Conservation (phyloP, 2,113 vertebrate species). For the Aphelocoma coerulescens region DNA sequence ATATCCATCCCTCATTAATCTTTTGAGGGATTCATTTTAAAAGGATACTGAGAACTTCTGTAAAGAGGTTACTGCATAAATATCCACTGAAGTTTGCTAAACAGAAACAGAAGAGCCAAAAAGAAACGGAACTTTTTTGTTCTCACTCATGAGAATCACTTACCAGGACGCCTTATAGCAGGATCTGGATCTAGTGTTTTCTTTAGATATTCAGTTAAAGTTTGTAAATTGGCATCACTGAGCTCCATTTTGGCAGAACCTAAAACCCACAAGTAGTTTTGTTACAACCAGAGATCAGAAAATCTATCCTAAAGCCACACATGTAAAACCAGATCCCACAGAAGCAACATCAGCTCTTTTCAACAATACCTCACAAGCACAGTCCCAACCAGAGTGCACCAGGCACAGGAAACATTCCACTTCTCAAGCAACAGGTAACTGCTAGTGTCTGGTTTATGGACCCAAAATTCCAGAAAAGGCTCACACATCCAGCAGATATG, state of each 20-base stretch:
- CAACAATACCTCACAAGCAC: not conserved
- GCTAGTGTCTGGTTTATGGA: not conserved
- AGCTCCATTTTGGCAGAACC: conserved; percentile 86
- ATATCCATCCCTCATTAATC: not conserved
- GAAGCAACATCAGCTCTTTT: not conserved
- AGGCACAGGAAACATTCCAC: not conserved
- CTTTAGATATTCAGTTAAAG: conserved; percentile 91
- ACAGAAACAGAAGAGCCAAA: not conserved
- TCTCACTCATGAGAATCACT: not conserved
- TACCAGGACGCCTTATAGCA: conserved; percentile 92
- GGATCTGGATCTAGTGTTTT: conserved; percentile 97
- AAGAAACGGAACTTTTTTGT: not conserved
- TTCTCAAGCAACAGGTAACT: not conserved
- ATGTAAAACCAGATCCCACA: not conserved
- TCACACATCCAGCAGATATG: not conserved
- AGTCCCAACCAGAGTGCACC: rapidly evolving
- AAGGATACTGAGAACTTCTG: not conserved
- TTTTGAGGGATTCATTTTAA: not conserved
- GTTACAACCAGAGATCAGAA: not conserved
- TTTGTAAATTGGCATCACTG: conserved; percentile 93
- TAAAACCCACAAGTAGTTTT: conserved; percentile 40
- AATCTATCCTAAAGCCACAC: not conserved
- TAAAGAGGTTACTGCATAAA: not conserved
- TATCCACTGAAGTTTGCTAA: not conserved
- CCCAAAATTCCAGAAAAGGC: not conserved